These are phyloP conservation scores for Volucella inflata DNA, from an alignment of 2,888 invertebrate genomes.

Conservation along the genomic window DNA sequence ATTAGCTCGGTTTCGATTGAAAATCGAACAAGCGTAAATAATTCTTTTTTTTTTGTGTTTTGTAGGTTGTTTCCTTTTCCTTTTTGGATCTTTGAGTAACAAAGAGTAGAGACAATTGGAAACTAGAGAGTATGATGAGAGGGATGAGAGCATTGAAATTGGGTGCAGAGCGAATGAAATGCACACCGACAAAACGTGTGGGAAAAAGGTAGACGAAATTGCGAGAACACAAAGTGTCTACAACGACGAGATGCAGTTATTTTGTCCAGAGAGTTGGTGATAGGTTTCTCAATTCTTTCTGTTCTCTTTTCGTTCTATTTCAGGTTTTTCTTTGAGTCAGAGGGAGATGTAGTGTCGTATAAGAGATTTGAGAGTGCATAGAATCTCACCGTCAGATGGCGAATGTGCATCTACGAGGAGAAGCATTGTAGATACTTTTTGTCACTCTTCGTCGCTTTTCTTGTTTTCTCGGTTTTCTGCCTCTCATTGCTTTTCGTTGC, in stretches of 20 bases:
- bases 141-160: conserved; percentile 48
- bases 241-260: too few relatives aligned
- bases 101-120: conserved; percentile 58
- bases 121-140: conserved; percentile 48
- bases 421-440: conserved; percentile 37
- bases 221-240: accelerated
- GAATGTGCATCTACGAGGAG: not conserved
- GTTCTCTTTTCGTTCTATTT: conserved; percentile 45
- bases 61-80: too few relatives aligned
- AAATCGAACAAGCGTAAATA: conserved; percentile 74
- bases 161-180: conserved; percentile 62
- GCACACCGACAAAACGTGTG: conserved; percentile 23
- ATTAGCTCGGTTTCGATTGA: conserved; percentile 74
- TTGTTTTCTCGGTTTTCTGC: conserved; percentile 7
- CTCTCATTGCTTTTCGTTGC: conserved; percentile 15
- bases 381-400: conserved; percentile 52
- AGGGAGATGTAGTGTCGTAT: conserved; percentile 47
- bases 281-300: conserved; percentile 40
- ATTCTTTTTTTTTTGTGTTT: conserved; percentile 38
- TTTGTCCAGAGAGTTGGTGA: not conserved
- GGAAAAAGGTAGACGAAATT: not conserved
- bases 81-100: conserved; percentile 27
- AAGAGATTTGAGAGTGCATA: conserved; percentile 49
- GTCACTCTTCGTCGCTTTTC: not conserved
- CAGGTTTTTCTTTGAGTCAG: not conserved